Evolutionary conservation across 2,113 vertebrate species (phyloP).

Genomic region (Pholis gunnellus): DNA sequence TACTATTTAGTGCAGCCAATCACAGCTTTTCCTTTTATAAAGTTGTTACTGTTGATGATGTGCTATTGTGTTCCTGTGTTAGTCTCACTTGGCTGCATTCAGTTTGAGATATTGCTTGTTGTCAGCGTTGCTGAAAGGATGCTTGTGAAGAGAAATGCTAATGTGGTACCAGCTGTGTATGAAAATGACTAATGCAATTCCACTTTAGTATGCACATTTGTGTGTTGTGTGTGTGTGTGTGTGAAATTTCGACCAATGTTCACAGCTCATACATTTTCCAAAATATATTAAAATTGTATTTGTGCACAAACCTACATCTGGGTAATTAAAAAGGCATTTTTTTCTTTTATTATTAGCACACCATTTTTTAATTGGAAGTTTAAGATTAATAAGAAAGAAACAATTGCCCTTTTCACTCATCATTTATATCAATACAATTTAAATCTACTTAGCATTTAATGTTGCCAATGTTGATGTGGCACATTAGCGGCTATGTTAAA

Average conservation of each 20-base stretch:
- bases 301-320: background rate
- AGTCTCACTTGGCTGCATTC: conserved; percentile 55
- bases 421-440: conserved; percentile 14
- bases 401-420: background rate
- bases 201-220: conserved; percentile 29
- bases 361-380: no score
- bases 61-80: conserved; percentile 51
- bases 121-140: conserved; percentile 43
- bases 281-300: background rate
- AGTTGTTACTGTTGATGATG: conserved; percentile 47
- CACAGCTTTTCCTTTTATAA: conserved; percentile 38
- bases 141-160: conserved; percentile 49
- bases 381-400: background rate
- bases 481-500: background rate
- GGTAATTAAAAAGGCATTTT: background rate
- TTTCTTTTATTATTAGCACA: background rate
- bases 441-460: background rate
- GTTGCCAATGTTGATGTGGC: background rate
- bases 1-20: conserved; percentile 32
- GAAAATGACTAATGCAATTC: conserved; percentile 26
- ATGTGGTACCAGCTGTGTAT: conserved; percentile 47
- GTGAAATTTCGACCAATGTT: background rate
- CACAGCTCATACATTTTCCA: background rate
- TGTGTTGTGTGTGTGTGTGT: background rate
- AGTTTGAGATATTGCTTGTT: conserved; percentile 47